Evolutionary conservation across 2,797 vertebrate genomes (phyloP), one percentile per base, ranked within the genome.

Genomic region (Tokudaia tokunoshimensis): DNA sequence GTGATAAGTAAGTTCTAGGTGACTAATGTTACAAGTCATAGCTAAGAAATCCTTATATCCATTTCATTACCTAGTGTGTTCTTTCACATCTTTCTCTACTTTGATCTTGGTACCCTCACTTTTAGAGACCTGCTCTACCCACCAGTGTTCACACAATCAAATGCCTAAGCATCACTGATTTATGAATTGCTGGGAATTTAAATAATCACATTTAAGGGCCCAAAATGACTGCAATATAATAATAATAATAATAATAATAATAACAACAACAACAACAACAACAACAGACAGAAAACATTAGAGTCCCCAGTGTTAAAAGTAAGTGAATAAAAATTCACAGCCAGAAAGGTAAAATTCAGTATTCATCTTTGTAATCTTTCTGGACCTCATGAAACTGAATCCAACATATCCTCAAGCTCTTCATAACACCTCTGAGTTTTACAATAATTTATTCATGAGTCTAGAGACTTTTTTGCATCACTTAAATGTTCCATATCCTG

Each of bases 361-460:
- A 88, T 34, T 29, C 1, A 34, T 96, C 13, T 94, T 83, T 75
- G 63, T 91, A 96, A 13, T 50, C 61, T 97, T 96, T 92, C 29
- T 96, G 13, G 31, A 95, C 74, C 78, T 94, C 93, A 47, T 19
- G 75, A 94, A 47, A 94, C 59, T 10, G 70, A 8, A 83, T 97
- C 12, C 52, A 75, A 75, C 52, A n/a, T 76, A 41, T 94, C 83
- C 82, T 94, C 96, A 1, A 91, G 6, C 0, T 94, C 61, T 97
- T 97, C 67, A 63, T 83, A 84, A 3, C 94, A 74, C n/a, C n/a
- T 97, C 95, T 94, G 80, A 57, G 85, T 94, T 97, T 90, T 93
- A n/a, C 29, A 95, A 87, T 96, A 97, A 97, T 96, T 96, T 96
- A 96, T 98, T 96, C 96, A 96, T 95, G 92, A 97, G 59, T 92